Conservation (phyloP, 2,888 invertebrate genomes). For the Leptopilina myrica region DNA sequence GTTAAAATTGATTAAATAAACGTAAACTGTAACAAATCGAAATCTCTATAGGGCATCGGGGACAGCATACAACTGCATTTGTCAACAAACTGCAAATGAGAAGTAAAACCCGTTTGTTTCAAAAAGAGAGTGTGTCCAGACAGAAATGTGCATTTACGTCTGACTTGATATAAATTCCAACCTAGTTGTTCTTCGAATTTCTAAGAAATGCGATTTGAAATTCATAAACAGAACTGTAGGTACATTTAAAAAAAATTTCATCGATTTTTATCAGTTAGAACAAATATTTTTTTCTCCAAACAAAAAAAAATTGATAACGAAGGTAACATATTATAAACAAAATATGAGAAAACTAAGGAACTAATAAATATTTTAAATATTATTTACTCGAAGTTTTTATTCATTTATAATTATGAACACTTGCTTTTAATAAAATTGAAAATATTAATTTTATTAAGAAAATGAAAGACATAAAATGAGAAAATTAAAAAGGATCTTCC, state of each 20-base stretch:
- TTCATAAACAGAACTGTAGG: background rate
- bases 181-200: slow-evolving; percentile 18
- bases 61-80: background rate
- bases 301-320: too few species aligned
- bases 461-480: background rate
- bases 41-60: too few species aligned
- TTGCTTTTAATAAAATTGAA: background rate
- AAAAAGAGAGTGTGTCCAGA: slow-evolving; percentile 37
- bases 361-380: too few species aligned
- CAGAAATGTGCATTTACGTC: background rate
- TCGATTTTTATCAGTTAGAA: too few species aligned
- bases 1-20: too few species aligned
- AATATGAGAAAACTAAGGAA: too few species aligned
- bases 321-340: too few species aligned
- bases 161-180: slow-evolving; percentile 23
- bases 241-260: too few species aligned
- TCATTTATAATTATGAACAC: too few species aligned
- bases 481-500: background rate
- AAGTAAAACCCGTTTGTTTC: slow-evolving; percentile 31
- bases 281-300: too few species aligned
- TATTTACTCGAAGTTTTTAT: too few species aligned
- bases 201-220: background rate
- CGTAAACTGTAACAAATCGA: too few species aligned
- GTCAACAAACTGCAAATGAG: slow-evolving; percentile 22
- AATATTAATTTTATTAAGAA: background rate